Percentiles rank a stretch among this genome's conserved stretches.
Conservation (phyloP, 1,140 invertebrate genomes). For the Lasaia peninsularis region DNA sequence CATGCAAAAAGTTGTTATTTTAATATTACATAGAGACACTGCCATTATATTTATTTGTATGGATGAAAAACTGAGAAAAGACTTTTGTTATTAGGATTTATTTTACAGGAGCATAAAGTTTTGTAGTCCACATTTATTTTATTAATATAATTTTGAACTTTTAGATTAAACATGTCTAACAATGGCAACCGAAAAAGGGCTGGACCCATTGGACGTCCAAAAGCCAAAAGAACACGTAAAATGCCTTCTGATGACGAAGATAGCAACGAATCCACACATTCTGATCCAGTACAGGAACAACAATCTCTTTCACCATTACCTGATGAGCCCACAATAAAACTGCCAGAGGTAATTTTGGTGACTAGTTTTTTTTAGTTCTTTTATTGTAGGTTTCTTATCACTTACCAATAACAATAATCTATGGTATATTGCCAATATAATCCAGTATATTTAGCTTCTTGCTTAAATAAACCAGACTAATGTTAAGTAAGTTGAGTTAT, state of each 20-base stretch:
- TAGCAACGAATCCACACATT: slow-evolving; percentile 44
- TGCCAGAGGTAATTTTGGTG: slow-evolving; percentile 44
- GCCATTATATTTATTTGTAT: too few species aligned
- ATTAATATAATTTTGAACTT: slow-evolving; percentile 10
- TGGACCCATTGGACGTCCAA: slow-evolving; percentile 17
- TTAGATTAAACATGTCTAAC: slow-evolving; percentile 36
- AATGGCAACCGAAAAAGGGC: slow-evolving; percentile 41
- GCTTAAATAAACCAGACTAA: too few species aligned
- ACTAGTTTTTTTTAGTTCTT: background rate
- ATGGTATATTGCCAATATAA: background rate
- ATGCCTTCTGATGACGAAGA: slow-evolving; percentile 50
- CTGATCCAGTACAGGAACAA: slow-evolving; percentile 34
- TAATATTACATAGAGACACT: too few species aligned
- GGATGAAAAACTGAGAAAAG: too few species aligned
- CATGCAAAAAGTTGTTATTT: too few species aligned
- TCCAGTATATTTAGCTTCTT: too few species aligned
- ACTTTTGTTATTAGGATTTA: too few species aligned
- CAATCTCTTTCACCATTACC: slow-evolving; percentile 37
- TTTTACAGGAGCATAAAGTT: too few species aligned
- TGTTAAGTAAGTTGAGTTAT: too few species aligned
- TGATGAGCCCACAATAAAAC: slow-evolving; percentile 41
- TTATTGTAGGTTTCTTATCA: background rate
- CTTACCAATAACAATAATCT: background rate
- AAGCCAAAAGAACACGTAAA: slow-evolving; percentile 38
- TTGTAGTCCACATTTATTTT: background rate